phyloP scores from a whole-genome alignment of 2,888 invertebrate genomes.

The Hirtodrosophila confusa region DNA sequence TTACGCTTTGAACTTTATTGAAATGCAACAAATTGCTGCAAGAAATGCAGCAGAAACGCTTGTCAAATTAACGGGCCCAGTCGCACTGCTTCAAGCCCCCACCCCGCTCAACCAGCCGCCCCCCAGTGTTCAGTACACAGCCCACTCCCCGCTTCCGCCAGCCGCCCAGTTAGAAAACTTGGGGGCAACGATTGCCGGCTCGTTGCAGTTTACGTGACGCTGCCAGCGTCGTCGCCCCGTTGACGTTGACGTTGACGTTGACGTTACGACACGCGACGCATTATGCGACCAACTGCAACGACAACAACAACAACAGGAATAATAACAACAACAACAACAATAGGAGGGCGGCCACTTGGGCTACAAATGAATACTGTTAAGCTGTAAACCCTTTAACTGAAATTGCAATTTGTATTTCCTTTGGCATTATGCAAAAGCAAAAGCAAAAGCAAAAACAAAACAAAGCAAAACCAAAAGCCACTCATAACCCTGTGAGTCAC shows the following conservation, averaged over 20 bases:
- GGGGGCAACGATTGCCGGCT: constrained; percentile 37
- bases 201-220: constrained; percentile 62
- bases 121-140: too few relatives aligned
- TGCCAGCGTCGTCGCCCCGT: constrained; percentile 33
- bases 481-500: constrained; percentile 5
- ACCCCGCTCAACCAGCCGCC: not conserved
- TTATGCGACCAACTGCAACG: constrained; percentile 58
- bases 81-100: not conserved
- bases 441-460: too few relatives aligned
- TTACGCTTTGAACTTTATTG: constrained; percentile 22
- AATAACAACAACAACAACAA: constrained; percentile 24
- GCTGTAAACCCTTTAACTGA: constrained; percentile 56
- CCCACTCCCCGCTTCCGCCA: not conserved
- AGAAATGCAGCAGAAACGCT: constrained; percentile 8
- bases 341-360: constrained; percentile 8
- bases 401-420: constrained; percentile 53
- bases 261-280: constrained; percentile 72
- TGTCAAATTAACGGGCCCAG: constrained; percentile 35
- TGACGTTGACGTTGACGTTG: constrained; percentile 23
- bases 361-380: constrained; percentile 49
- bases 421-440: constrained; percentile 56
- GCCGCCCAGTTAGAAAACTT: not conserved
- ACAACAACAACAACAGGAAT: constrained; percentile 24
- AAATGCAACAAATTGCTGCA: constrained; percentile 37
- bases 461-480: constrained; percentile 23